These are phyloP conservation scores for Pseudomugil tenellus DNA, from an alignment of 2,797 vertebrate genomes.

Conservation along the genomic window DNA sequence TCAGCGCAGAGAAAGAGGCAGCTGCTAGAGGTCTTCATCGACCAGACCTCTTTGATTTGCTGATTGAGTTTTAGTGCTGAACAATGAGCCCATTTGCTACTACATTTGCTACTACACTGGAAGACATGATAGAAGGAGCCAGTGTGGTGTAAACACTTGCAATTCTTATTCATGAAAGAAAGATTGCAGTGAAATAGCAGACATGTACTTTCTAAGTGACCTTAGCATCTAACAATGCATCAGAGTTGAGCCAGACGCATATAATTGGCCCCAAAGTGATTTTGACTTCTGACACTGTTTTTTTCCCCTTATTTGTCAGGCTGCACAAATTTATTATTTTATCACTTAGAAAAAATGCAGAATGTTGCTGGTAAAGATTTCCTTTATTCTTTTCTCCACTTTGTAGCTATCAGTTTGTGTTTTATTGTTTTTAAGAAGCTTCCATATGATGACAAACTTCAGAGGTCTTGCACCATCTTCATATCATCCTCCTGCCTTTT, in stretches of 20 bases:
- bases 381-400: neutral
- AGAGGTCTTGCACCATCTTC: slow-evolving; percentile 47
- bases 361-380: slow-evolving; percentile 4
- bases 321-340: slow-evolving; percentile 9
- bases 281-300: slow-evolving; percentile 30
- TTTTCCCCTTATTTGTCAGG: neutral
- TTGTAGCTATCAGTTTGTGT: slow-evolving; percentile 16
- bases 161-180: slow-evolving; percentile 17
- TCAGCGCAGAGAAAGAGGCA: slow-evolving; percentile 7
- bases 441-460: slow-evolving; percentile 46
- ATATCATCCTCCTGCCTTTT: slow-evolving; percentile 38
- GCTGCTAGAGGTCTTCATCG: slow-evolving; percentile 26
- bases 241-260: slow-evolving; percentile 20
- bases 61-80: slow-evolving; percentile 31
- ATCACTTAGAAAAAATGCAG: slow-evolving; percentile 20
- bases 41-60: slow-evolving; percentile 34
- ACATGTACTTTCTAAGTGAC: slow-evolving; percentile 1
- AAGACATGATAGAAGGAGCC: no score
- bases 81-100: slow-evolving; percentile 21
- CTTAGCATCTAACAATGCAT: neutral
- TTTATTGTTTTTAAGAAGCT: slow-evolving; percentile 39
- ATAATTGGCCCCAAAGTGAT: slow-evolving; percentile 33
- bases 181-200: slow-evolving; percentile 13
- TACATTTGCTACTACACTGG: no score
- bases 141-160: slow-evolving; percentile 19